These are phyloP conservation scores for Hemithea aestivaria DNA, from an alignment of 2,888 invertebrate genomes.

Conservation along the genomic window DNA sequence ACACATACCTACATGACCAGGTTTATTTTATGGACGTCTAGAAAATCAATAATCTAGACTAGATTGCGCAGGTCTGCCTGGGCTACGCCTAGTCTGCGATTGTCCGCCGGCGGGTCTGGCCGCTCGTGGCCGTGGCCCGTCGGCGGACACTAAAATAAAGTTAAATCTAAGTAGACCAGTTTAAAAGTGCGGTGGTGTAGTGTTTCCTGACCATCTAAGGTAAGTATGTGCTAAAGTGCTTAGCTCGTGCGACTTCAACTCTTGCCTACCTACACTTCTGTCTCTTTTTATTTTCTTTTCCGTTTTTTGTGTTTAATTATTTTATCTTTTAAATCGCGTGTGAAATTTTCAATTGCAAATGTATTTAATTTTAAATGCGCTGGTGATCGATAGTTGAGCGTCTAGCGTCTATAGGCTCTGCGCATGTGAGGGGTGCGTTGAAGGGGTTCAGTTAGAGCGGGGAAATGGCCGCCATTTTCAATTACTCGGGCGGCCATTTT, in stretches of 20 bases:
- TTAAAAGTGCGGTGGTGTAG: constrained; percentile 1
- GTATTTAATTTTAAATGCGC: too few species aligned
- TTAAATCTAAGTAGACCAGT: not conserved
- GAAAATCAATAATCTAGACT: constrained; percentile 9
- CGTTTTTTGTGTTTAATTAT: too few species aligned
- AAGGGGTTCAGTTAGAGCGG: not conserved
- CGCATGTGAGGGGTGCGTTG: not conserved
- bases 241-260: not conserved
- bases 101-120: constrained; percentile 11
- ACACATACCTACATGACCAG: too few species aligned
- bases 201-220: not conserved
- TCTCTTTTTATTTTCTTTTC: too few species aligned
- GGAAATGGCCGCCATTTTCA: not conserved
- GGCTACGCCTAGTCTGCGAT: not conserved
- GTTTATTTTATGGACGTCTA: constrained; percentile 2
- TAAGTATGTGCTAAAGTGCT: not conserved
- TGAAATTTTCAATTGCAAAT: too few species aligned
- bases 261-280: too few species aligned
- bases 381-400: not conserved
- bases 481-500: not conserved
- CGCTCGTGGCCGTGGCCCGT: constrained; percentile 1
- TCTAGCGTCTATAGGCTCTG: not conserved
- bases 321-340: too few species aligned
- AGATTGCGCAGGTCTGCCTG: constrained; percentile 9
- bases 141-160: constrained; percentile 3